Evolutionary conservation across 30 jellyfish, hydroid and myxozoan genomes (phyloP).

Genomic region (Aurelia coerulea): DNA sequence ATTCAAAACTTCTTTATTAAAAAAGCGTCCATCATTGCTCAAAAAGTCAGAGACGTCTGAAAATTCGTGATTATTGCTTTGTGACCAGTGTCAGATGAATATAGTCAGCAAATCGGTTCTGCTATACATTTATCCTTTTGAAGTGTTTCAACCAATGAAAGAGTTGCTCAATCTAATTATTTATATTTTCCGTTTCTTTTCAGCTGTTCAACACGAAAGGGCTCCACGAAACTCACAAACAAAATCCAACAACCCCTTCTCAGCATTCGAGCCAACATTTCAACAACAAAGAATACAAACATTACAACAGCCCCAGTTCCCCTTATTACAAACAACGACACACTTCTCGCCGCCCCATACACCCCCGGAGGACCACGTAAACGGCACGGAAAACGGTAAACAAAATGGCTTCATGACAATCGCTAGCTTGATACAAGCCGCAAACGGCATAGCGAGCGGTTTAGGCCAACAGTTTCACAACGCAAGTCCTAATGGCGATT

Average conservation of each 20-base stretch:
- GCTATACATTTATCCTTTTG: too few species aligned
- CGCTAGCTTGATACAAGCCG: constrained; percentile 95
- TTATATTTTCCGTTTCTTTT: background rate
- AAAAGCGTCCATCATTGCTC: too few species aligned
- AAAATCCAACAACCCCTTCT: constrained; percentile 54
- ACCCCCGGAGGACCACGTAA: constrained; percentile 81
- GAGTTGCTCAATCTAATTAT: too few species aligned
- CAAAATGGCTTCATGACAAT: constrained; percentile 93
- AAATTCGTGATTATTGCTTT: too few species aligned
- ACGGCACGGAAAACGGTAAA: constrained; percentile 56
- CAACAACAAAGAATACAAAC: constrained; percentile 66
- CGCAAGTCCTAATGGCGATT: constrained; percentile 49
- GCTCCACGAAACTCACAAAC: constrained; percentile 91
- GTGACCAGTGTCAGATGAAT: too few species aligned
- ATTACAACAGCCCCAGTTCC: constrained; percentile 76
- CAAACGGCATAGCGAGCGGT: constrained; percentile 85
- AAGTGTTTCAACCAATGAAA: too few species aligned
- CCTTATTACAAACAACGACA: constrained; percentile 57
- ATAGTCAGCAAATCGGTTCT: too few species aligned
- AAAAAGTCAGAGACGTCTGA: too few species aligned
- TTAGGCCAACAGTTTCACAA: constrained; percentile 57
- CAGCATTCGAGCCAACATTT: constrained; percentile 66
- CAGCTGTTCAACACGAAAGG: constrained; percentile 99
- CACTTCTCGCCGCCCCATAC: constrained; percentile 98
- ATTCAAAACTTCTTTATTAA: too few species aligned